phyloP scores from a whole-genome alignment of 2,888 invertebrate genomes.

The Apeira syringaria region DNA sequence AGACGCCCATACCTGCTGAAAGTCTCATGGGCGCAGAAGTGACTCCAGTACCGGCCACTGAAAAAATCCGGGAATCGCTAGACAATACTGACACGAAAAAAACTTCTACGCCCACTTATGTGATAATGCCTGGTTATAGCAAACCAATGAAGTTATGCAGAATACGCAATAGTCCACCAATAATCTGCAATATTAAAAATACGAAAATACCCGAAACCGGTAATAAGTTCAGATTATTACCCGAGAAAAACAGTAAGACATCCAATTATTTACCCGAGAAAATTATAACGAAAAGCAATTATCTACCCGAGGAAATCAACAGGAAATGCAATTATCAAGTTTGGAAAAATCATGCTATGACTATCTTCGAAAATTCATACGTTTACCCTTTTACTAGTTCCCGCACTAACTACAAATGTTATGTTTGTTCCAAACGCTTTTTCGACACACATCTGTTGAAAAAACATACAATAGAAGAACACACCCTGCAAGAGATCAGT shows the following conservation, averaged over 20 bases:
- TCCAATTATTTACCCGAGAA: no score
- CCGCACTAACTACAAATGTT: slow-evolving; percentile 63
- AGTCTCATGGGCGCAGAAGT: slow-evolving; percentile 26
- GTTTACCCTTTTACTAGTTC: slow-evolving; percentile 64
- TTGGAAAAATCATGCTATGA: slow-evolving; percentile 58
- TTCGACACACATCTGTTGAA: slow-evolving; percentile 48
- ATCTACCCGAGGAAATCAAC: slow-evolving; percentile 30
- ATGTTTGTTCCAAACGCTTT: slow-evolving; percentile 52
- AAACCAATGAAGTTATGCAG: no score
- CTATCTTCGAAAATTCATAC: slow-evolving; percentile 56
- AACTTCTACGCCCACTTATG: no score
- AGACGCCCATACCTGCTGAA: slow-evolving; percentile 52
- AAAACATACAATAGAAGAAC: slow-evolving; percentile 43
- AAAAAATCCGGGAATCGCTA: no score
- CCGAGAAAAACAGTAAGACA: no score
- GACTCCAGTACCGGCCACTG: slow-evolving; percentile 26
- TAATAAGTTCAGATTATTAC: no score
- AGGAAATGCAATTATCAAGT: slow-evolving; percentile 26
- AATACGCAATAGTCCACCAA: no score
- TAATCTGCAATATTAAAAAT: no score
- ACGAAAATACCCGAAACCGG: no score
- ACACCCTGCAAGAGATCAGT: slow-evolving; percentile 50
- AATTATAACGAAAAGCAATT: no score
- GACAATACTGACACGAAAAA: no score
- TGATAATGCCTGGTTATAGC: no score